Evolutionary conservation across 2,888 invertebrate genomes (phyloP), one percentile per base, ranked within the genome.

Genomic region (Labia minor): DNA sequence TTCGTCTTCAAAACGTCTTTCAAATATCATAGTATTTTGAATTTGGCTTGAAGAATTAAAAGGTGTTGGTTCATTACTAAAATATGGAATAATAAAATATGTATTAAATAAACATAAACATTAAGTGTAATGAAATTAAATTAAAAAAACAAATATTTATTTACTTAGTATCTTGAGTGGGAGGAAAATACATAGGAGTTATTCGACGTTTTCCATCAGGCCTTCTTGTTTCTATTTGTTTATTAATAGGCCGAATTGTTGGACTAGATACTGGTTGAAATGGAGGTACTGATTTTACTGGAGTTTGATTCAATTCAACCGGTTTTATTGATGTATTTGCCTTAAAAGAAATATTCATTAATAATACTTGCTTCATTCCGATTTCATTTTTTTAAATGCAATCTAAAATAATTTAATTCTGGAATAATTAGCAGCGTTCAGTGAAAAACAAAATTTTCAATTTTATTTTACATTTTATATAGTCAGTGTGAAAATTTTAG

Each of bases 151-250:
- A 67, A 49, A 20, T 16, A 63, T 20, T 21, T 20, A 78, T 81
- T 78, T 73, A 81, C 83, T 81, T 81, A 72, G 86, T 83, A 72
- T 88, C 88, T 0, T 80, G 79, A 65, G 83, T 82, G 1, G 85
- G 83, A 19, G 94, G 92, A 73, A 98, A 88, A 76, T 94, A 95
- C 79, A 98, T 92, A 0, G 98, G 98, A 6, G 96, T 98, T 71
- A 99, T 99, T 70, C 98, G 83, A 61, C 98, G 81, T 78, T 93
- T 90, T 33, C 98, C 99, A 79, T 97, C 96, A 1, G 94, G 89
- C 1, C 95, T 91, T 70, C 92, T 83, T 0, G 93, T 95, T 80
- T 97, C 96, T 19, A 95, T 92, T 82, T 97, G 96, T 72, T 94
- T 89, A 79, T 88, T 90, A 71, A 87, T 85, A n/a, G 63, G 19